Base-by-base conservation (phyloP, 2,888 invertebrate genomes). In the Chirona hameri region DNA sequence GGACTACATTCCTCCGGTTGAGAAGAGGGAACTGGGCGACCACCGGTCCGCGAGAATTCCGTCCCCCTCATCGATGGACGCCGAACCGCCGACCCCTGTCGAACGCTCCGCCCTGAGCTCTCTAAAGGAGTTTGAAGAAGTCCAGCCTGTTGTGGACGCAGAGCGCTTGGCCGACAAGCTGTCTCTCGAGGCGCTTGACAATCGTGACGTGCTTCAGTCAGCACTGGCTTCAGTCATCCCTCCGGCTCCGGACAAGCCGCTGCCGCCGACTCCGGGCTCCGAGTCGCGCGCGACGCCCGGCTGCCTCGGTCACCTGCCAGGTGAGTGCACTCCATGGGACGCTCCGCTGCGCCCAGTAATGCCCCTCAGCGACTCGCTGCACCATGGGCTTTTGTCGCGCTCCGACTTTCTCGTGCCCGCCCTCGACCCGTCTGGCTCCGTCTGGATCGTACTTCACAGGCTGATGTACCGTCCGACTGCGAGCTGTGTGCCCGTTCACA, bases 231-330 rank as follows among this genome's bases (percentile, higher is more conserved):
- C 46, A 15, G 24, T 76, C 39, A 76, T 76, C 21, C 76, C 76
- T 14, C 76, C 76, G 27, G 76, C 76, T 18, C 76, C 76, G 24
- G 76, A 76, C 46, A 76, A 76, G 76, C 76, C 76, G 39, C 76
- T 76, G 76, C 76, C 76, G 46, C 76, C 76, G 27, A 76, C 76
- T 14, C 76, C 76, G 24, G 46, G 76, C 31, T 31, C 39, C 24
- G 24, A 46, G 46, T 29, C 69, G 29, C 29, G 27, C 3, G 29
- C 69, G 69, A 0, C 27, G 65, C 4, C 27, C n/a, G 65, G n/a
- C 65, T 27, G 65, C 65, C 65, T 65, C n/a, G n/a, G n/a, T n/a
- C 65, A 27, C 15, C 15, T 18, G 27, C 27, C 69, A 10, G 31
- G 65, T 65, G 27, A 65, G 65, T 27, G 3, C 72, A 29, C 31